These are phyloP conservation scores for Trachemys scripta DNA, from an alignment of 2,113 vertebrate species.

Conservation along the genomic window DNA sequence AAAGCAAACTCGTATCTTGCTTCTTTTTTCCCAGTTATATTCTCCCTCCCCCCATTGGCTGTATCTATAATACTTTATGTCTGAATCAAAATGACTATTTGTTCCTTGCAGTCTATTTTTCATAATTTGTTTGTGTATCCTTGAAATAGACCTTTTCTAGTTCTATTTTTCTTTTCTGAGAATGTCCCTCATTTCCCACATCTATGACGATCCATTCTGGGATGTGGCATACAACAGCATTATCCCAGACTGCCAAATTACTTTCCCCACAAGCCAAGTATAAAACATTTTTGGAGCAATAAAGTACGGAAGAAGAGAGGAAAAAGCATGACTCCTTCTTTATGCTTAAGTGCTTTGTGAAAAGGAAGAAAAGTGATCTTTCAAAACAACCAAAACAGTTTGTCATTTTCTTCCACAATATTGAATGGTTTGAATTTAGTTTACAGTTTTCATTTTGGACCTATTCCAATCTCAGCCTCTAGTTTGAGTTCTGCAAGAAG, in stretches of 20 bases:
- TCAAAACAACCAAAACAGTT: background rate
- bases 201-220: background rate
- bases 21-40: background rate
- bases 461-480: background rate
- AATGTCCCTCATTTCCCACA: background rate
- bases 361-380: background rate
- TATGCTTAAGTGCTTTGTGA: background rate
- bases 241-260: background rate
- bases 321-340: background rate
- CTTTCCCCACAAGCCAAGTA: background rate
- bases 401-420: background rate
- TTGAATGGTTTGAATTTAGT: background rate
- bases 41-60: too few relatives aligned
- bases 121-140: background rate
- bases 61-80: background rate
- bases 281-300: rapidly evolving
- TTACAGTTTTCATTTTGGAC: background rate
- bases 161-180: background rate
- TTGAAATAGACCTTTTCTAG: background rate
- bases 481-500: background rate
- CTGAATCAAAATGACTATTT: background rate
- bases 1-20: background rate
- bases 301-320: background rate
- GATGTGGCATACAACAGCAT: background rate
- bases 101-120: background rate